phyloP scores from a whole-genome alignment of 1,140 invertebrate species.

The Plodia interpunctella region DNA sequence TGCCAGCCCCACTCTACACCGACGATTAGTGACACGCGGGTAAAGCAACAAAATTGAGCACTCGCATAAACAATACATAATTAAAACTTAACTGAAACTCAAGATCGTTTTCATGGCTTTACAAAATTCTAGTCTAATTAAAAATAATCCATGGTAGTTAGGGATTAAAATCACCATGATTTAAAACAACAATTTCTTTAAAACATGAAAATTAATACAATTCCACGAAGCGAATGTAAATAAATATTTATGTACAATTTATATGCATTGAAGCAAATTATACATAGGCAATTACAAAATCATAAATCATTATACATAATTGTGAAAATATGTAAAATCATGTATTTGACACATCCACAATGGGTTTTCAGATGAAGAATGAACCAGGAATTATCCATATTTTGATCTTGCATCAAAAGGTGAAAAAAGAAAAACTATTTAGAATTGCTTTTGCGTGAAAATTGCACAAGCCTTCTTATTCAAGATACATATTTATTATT shows the following conservation, averaged over 20 bases:
- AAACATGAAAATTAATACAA: conserved; percentile 1
- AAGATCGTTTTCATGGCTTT: conserved; percentile 15
- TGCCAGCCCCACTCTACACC: conserved; percentile 17
- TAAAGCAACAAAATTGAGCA: conserved; percentile 52
- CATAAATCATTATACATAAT: conserved; percentile 1
- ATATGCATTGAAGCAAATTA: not conserved
- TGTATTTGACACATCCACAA: not conserved
- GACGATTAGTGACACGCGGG: conserved; percentile 35
- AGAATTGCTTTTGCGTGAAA: no score
- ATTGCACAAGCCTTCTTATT: no score
- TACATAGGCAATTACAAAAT: conserved; percentile 4
- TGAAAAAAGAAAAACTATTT: no score
- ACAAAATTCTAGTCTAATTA: not conserved
- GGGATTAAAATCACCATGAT: conserved; percentile 1
- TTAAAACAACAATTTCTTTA: not conserved
- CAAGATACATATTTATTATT: no score
- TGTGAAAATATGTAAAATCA: conserved; percentile 6
- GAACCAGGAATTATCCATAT: no score
- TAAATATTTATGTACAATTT: conserved; percentile 6
- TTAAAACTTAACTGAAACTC: conserved; percentile 29
- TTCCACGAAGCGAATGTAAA: not conserved
- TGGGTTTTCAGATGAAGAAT: not conserved
- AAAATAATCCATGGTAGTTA: conserved; percentile 2
- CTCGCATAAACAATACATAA: conserved; percentile 29
- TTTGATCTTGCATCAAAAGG: no score